Evolutionary conservation across 2,797 vertebrate species (phyloP).

Genomic region (Tenualosa ilisha): DNA sequence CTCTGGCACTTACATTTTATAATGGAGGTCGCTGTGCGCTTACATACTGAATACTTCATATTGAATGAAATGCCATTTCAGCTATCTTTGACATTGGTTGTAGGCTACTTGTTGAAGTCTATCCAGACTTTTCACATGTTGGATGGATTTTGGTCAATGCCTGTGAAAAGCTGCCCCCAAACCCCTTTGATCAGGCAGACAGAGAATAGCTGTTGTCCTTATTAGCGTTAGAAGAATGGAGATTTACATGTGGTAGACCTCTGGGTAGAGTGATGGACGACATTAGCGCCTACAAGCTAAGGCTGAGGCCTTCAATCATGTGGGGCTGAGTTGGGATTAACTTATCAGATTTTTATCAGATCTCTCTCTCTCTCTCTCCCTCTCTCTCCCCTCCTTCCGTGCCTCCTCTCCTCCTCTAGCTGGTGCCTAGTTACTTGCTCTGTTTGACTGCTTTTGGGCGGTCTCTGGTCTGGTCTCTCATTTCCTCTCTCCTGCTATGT

Average conservation of each 20-base stretch:
- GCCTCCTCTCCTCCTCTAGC: neutral
- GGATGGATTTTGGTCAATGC: neutral
- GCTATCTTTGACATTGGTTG: neutral
- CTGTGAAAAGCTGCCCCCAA: neutral
- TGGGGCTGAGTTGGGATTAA: neutral
- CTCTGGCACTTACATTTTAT: too few relatives aligned
- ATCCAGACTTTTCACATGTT: neutral
- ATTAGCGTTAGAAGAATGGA: neutral
- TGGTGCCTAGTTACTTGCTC: neutral
- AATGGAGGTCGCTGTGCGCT: neutral
- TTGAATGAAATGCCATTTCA: neutral
- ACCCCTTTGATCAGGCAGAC: neutral
- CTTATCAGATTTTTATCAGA: neutral
- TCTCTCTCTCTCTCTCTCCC: neutral
- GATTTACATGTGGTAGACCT: neutral
- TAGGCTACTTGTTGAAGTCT: neutral
- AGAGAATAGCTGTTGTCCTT: neutral
- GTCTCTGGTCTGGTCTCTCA: neutral
- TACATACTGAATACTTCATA: neutral
- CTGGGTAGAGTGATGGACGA: neutral
- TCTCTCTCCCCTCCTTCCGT: neutral
- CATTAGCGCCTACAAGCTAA: neutral
- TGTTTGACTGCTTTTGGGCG: neutral
- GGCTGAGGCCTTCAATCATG: neutral
- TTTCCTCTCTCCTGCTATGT: neutral